Evolutionary conservation across 1,140 invertebrate species (phyloP).

Genomic region (Idris sp.): DNA sequence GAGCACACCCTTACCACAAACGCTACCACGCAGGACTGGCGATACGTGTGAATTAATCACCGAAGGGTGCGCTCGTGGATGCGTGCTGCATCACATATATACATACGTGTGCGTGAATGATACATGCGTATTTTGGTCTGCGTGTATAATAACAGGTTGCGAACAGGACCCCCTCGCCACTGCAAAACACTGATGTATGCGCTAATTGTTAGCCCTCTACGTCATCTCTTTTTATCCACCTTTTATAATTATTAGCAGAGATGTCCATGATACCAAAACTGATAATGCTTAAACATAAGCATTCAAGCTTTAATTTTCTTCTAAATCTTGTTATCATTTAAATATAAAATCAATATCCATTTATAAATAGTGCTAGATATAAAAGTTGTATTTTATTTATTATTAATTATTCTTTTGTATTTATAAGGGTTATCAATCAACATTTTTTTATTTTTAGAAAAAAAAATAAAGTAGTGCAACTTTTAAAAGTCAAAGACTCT

Average conservation of each 20-base stretch:
- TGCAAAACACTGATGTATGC: conserved; percentile 67
- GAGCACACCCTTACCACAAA: conserved; percentile 53
- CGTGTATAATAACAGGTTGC: conserved; percentile 77
- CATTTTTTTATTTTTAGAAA: too few species aligned
- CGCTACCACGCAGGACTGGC: conserved; percentile 54
- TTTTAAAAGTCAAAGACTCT: conserved; percentile 20
- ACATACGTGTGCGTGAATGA: conserved; percentile 67
- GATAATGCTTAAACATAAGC: conserved; percentile 46
- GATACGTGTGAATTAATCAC: conserved; percentile 72
- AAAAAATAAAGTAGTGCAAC: not conserved
- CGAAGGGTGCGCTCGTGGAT: conserved; percentile 63
- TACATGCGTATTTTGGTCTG: conserved; percentile 71
- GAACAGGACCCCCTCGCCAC: conserved; percentile 63
- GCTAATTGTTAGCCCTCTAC: conserved; percentile 67
- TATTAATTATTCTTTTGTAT: too few species aligned
- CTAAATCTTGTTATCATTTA: too few species aligned
- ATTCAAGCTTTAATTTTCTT: conserved; percentile 50
- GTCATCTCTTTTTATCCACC: conserved; percentile 59
- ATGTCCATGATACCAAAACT: conserved; percentile 49
- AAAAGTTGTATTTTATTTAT: too few species aligned
- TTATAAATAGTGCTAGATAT: too few species aligned
- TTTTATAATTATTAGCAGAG: conserved; percentile 56
- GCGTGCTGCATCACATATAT: conserved; percentile 16
- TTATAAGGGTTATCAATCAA: too few species aligned
- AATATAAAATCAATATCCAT: too few species aligned